Evolutionary conservation across 2,113 vertebrate species (phyloP), one percentile per base, ranked within the genome.

Genomic region (Picathartes gymnocephalus): DNA sequence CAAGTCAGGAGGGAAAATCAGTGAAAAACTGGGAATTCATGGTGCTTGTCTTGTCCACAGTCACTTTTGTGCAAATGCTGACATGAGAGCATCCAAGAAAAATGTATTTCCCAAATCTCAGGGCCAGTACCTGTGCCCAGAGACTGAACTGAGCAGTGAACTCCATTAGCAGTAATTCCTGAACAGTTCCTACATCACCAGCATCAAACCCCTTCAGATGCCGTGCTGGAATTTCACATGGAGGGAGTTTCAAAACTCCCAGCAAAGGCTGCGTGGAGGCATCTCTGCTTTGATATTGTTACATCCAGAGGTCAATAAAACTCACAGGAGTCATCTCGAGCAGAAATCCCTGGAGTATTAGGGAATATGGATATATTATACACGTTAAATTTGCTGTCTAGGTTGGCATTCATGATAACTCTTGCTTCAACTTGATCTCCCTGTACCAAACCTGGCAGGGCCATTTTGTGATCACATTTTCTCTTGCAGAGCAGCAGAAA

Each of bases 281-380:
- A 4, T 9, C 21, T 65, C 47, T 39, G 22, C 39, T 74, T 74
- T 37, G 37, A 35, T 18, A 4, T 25, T 47, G 6, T 51, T 24
- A 27, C 8, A 7, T 30, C 64, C 5, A 33, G 48, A 48, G 58
- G 21, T 47, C 42, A 70, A 1, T 25, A 30, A 72, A 88, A 50
- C 42, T 28, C 48, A 27, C 71, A 82, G 74, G 66, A 50, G 15
- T 28, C 6, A n/a, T 13, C 23, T 42, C 4, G 2, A 42, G 85
- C 10, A 66, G 12, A 40, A 73, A 54, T 15, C 33, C 0, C 1
- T 10, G 11, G 2, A 35, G 15, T 3, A 33, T 30, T 6, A 11
- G 28, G 62, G 50, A 54, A 27, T 10, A 17, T 16, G 8, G 10
- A 16, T 35, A 19, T 15, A 11, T 58, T 69, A 15, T 7, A 23